phyloP scores from a whole-genome alignment of 2,797 vertebrate species.

The Stomatorhinus walkeri region DNA sequence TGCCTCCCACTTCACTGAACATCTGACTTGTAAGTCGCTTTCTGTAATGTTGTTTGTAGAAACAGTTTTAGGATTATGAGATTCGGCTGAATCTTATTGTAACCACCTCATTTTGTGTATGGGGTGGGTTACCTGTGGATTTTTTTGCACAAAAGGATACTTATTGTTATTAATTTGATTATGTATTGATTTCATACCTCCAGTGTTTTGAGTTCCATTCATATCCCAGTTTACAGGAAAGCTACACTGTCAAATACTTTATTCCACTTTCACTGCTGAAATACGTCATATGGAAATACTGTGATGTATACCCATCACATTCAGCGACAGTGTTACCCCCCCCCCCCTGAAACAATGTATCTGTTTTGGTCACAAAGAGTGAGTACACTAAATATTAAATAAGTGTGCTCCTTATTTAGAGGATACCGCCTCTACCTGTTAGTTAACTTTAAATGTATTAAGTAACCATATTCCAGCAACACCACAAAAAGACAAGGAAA shows the following conservation, averaged over 20 bases:
- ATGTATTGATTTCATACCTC: not conserved
- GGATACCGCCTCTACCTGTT: not conserved
- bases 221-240: not conserved
- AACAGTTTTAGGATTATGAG: not conserved
- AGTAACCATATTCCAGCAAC: not conserved
- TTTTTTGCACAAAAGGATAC: not conserved
- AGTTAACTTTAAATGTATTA: not conserved
- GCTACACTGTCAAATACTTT: not conserved
- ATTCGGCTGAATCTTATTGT: not conserved
- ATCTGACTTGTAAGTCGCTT: not conserved
- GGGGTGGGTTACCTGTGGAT: not conserved
- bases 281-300: not conserved
- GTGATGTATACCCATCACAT: not conserved
- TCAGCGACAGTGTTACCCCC: not conserved
- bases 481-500: not conserved
- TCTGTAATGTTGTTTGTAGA: not conserved
- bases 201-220: not conserved
- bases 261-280: not conserved
- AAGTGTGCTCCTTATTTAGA: not conserved
- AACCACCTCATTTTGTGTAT: not conserved
- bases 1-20: not conserved
- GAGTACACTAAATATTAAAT: not conserved
- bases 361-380: not conserved
- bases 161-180: not conserved
- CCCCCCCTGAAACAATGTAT: not conserved